Base-by-base conservation (phyloP, 2,888 invertebrate genomes). In the Leptinotarsa juncta region DNA sequence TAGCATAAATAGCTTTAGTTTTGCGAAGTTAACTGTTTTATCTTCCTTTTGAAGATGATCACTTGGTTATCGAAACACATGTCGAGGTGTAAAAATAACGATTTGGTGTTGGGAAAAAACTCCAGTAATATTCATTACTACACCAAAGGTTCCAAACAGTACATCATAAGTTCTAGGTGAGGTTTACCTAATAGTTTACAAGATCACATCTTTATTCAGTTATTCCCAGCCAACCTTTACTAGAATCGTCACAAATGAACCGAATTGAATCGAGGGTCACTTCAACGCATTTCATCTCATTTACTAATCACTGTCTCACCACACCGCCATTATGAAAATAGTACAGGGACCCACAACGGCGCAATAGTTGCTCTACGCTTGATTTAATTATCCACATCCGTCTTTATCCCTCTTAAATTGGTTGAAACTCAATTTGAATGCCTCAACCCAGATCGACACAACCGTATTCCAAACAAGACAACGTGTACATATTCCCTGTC, bases 311-410 rank as follows among this genome's bases (percentile, higher is more conserved):
- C 62, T 62, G 26, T 32, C 62, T 42, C 60, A 20, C 60, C 67
- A 23, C 42, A 42, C 26, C 51, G 49, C 23, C 53, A 67, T n/a
- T 16, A 67, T 18, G 55, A 16, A 42, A 68, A 68, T 53, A 20
- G 53, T 51, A 49, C 42, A 16, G 69, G 23, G 23, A 48, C 62
- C 49, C 32, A 65, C 18, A 65, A 48, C 53, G 71, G 70, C 72
- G 65, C 70, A 75, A 72, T 55, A 70, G 70, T 72, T 62, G 7
- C 62, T 32, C 65, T 53, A 66, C 55, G 48, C 70, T 66, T 60
- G 42, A 57, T 73, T 65, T 77, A 77, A 77, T 77, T 77, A 65
- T 70, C 68, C 65, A 67, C 75, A 77, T 77, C 77, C 77, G 75
- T 65, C 60, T 65, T 70, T 71, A 77, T 73, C 74, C 70, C 65